Base-by-base conservation (phyloP, 2,797 vertebrate species). In the Crypturellus tataupa region DNA sequence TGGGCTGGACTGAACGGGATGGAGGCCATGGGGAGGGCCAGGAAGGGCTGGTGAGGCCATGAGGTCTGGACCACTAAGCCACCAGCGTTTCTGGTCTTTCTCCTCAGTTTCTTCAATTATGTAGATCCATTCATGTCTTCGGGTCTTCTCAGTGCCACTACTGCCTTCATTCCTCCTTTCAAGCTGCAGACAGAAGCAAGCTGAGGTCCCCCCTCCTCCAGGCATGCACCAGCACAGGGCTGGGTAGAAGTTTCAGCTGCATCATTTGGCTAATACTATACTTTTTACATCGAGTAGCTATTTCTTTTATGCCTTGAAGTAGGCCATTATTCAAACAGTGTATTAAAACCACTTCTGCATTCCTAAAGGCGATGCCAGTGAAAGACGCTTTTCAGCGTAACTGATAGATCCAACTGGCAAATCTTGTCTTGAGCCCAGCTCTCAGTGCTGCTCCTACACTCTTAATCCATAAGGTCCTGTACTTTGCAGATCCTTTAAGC, bases 291-390 rank as follows among this genome's bases (percentile, higher is more conserved):
- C 42, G 56, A 63, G n/a, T 27, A 76, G 42, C 9, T 6, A 24
- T 15, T 79, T 76, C 15, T 17, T 46, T 47, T 53, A 60, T 42
- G 31, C 25, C 64, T 80, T 73, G 44, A 77, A 68, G 29, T 11
- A 37, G n/a, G 16, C 23, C 9, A 46, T 29, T 84, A 80, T 68
- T 51, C 37, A 84, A 71, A 72, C 51, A 70, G 33, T 10, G 25
- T n/a, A 40, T 1, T 31, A 35, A 55, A 59, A 64, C 5, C 21
- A n/a, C 8, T 77, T 35, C 20, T 8, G 0, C 1, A 12, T 51
- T 78, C 29, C 9, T 35, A 7, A 56, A 40, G n/a, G 12, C 40
- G 70, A 51, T 35, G 27, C 15, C 25, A 78, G 21, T 7, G 20
- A 65, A 69, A 29, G 35, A 56, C 18, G 12, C 27, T 78, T 56